Conservation (phyloP, 2,113 vertebrate species). For the Rostratula benghalensis region DNA sequence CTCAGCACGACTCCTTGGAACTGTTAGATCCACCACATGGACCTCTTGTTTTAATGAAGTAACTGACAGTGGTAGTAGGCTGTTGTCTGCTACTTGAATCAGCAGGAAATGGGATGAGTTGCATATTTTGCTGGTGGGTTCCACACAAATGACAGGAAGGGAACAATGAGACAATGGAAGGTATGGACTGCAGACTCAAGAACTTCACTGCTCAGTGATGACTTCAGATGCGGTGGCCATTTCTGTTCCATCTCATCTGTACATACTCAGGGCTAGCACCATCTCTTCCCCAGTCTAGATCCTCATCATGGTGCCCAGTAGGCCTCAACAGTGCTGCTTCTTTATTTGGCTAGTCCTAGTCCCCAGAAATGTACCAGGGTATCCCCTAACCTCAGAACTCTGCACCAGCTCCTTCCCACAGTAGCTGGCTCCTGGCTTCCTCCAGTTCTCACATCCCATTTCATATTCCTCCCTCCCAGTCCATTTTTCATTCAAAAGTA, state of each 20-base stretch:
- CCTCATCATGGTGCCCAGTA: background rate
- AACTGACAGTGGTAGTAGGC: background rate
- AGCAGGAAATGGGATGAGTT: background rate
- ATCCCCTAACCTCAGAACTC: background rate
- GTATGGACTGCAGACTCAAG: background rate
- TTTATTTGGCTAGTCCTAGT: background rate
- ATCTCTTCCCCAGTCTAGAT: background rate
- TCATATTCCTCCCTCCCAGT: background rate
- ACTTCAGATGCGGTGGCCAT: background rate
- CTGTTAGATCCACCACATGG: background rate
- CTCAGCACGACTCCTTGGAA: background rate
- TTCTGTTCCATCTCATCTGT: background rate
- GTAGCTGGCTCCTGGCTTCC: background rate
- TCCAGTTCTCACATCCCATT: background rate
- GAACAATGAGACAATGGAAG: background rate
- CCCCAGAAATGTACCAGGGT: background rate
- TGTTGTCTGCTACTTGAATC: background rate
- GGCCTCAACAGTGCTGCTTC: background rate
- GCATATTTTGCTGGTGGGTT: background rate
- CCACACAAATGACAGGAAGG: background rate
- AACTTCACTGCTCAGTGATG: background rate
- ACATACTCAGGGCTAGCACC: background rate
- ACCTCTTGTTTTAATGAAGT: background rate
- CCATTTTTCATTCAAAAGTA: background rate
- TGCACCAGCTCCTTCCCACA: background rate